phyloP scores from a whole-genome alignment of 2,888 invertebrate species.

The Amblyjoppa proteus region DNA sequence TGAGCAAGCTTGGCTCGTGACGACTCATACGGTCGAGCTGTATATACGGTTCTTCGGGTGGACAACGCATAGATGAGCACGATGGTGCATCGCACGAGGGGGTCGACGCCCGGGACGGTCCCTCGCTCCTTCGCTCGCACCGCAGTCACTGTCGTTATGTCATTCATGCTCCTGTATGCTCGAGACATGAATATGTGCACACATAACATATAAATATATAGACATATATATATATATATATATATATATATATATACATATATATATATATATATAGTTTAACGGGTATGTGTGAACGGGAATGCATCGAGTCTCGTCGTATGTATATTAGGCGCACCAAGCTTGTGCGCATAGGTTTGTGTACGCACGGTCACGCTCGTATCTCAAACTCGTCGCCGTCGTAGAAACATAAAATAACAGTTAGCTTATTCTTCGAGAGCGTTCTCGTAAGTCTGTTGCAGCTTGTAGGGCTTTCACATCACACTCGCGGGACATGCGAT shows the following conservation, averaged over 20 bases:
- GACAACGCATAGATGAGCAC: conserved; percentile 31
- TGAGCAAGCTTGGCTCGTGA: not conserved
- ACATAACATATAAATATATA: not conserved
- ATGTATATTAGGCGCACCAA: conserved; percentile 49
- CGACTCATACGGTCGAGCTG: not conserved
- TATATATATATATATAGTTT: not conserved
- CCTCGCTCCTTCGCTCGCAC: conserved; percentile 53
- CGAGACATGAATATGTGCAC: not conserved
- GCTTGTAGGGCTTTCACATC: not conserved
- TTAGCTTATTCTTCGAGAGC: conserved; percentile 71
- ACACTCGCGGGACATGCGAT: not conserved
- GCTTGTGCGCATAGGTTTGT: conserved; percentile 31
- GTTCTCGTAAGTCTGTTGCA: conserved; percentile 3
- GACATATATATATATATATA: too few relatives aligned
- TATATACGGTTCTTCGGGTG: conserved; percentile 31
- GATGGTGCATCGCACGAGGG: conserved; percentile 66
- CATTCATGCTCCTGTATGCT: conserved; percentile 79
- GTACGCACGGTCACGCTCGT: conserved; percentile 46
- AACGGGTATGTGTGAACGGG: not conserved
- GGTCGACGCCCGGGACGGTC: conserved; percentile 81
- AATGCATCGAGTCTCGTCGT: conserved; percentile 14
- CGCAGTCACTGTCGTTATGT: conserved; percentile 79
- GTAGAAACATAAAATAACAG: conserved; percentile 81
- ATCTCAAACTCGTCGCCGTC: conserved; percentile 31
- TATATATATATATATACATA: too few relatives aligned